A percentile compares a stretch with the other conserved stretches of the same genome.
phyloP scores from a whole-genome alignment of 2,888 invertebrate species.

The Ormyrus labotus region DNA sequence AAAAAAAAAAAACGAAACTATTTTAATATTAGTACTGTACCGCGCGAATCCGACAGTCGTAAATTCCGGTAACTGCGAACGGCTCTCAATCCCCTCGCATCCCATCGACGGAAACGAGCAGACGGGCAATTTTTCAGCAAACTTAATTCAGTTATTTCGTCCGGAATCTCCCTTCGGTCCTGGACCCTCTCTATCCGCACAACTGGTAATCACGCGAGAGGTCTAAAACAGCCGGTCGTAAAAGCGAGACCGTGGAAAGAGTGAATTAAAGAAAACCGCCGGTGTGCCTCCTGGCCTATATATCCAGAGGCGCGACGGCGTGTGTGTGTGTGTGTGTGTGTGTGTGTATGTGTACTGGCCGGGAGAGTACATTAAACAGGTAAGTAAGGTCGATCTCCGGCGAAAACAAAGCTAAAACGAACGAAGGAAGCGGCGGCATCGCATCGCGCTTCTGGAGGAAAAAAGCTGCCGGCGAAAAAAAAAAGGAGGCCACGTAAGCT shows the following conservation, averaged over 20 bases:
- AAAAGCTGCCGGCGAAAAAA: not conserved
- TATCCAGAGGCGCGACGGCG: not conserved
- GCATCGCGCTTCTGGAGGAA: not conserved
- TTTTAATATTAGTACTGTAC: no score
- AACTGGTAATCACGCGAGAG: slow-evolving; percentile 47
- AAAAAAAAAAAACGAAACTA: not conserved
- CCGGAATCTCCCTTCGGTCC: not conserved
- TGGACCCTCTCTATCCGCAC: not conserved
- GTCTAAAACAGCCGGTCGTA: slow-evolving; percentile 21
- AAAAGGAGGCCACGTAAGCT: not conserved
- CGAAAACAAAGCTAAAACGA: slow-evolving; percentile 27
- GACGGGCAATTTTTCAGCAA: slow-evolving; percentile 13
- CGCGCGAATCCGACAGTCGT: no score
- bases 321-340: slow-evolving; percentile 16
- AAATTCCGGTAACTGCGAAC: no score
- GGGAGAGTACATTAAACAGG: slow-evolving; percentile 52
- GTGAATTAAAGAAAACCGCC: slow-evolving; percentile 51
- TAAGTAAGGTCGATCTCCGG: slow-evolving; percentile 53
- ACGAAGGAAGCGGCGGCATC: not conserved
- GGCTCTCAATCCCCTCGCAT: not conserved
- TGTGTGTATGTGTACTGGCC: not conserved
- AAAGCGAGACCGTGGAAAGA: slow-evolving; percentile 41
- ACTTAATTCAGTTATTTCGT: slow-evolving; percentile 42
- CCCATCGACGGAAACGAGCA: not conserved
- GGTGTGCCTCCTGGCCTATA: not conserved